Base-by-base conservation (phyloP, 2,888 invertebrate species). In the Drosophila setosimentum region DNA sequence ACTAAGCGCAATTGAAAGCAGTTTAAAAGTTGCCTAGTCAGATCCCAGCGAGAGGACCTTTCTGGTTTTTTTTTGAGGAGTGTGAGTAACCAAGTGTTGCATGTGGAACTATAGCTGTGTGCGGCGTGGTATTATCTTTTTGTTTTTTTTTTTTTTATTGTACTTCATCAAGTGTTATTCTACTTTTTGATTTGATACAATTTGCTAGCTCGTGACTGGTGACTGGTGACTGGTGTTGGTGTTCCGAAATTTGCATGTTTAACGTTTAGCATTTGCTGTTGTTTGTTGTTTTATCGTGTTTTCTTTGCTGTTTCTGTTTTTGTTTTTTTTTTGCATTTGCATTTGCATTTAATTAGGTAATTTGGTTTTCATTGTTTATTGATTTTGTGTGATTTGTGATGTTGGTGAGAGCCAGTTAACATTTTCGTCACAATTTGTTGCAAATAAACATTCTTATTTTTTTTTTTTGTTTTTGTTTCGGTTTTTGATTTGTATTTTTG, bases 201-300 rank as follows among this genome's bases (percentile, higher is more conserved):
- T 63, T 71, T 65, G 53, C 69, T 81, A 73, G 67, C 73, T 75
- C 67, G 68, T 79, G 69, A 74, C 60, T 68, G 55, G 59, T 72
- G 57, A 50, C 68, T 74, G 68, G 68, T 78, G 76, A 68, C 54
- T 66, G 51, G 60, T 73, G 60, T 59, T 76, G 59, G 70, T 74
- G 74, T 76, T 83, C 77, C 71, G 68, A 45, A 73, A 73, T 62
- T 80, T 72, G 72, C 72, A 63, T 72, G 78, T 67, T 81, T 59
- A 67, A 72, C 72, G 54, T 73, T 67, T 76, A 61, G 61, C 48
- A 27, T 68, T 54, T 68, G 42, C 48, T 62, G 63, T 60, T 82
- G 60, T 73, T 62, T 62, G 62, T 74, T 72, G 72, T 69, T 83
- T 50, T 70, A 61, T 30, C 32, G 62, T 68, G 63, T 75, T 62